Conservation (phyloP, 2,888 invertebrate species). For the Aphidius colemani region DNA sequence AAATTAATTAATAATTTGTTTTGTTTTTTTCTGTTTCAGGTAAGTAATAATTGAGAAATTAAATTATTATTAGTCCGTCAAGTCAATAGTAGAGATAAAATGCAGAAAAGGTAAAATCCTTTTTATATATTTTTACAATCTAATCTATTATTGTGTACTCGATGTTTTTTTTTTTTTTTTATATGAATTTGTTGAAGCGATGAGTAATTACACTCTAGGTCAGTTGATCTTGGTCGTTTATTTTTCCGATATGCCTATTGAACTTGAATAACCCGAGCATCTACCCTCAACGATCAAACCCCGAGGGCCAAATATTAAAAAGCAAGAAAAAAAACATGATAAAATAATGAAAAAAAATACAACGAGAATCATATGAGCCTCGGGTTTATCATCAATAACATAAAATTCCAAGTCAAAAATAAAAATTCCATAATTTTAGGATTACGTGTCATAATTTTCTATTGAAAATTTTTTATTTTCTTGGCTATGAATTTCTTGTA, state of each 20-base stretch:
- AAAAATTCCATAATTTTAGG: no score
- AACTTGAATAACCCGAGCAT: slow-evolving; percentile 13
- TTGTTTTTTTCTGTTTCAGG: background rate
- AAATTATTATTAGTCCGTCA: background rate
- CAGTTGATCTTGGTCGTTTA: background rate
- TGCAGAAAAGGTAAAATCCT: no score
- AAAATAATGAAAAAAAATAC: no score
- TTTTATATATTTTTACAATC: background rate
- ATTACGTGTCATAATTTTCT: no score
- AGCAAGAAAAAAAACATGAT: background rate
- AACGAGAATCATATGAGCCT: no score
- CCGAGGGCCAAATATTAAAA: background rate
- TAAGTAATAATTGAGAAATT: slow-evolving; percentile 1
- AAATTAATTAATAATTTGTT: background rate
- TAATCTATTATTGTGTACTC: background rate
- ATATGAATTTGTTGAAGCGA: background rate
- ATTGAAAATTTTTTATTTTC: no score
- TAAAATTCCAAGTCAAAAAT: no score
- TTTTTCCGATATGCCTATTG: slow-evolving; percentile 6
- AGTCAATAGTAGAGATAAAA: background rate
- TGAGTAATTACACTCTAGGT: slow-evolving; percentile 4
- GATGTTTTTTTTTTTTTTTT: background rate
- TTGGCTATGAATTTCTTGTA: no score
- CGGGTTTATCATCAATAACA: no score
- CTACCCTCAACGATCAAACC: slow-evolving; percentile 2